phyloP scores from a whole-genome alignment of 2,113 vertebrate species.

The Indri indri region DNA sequence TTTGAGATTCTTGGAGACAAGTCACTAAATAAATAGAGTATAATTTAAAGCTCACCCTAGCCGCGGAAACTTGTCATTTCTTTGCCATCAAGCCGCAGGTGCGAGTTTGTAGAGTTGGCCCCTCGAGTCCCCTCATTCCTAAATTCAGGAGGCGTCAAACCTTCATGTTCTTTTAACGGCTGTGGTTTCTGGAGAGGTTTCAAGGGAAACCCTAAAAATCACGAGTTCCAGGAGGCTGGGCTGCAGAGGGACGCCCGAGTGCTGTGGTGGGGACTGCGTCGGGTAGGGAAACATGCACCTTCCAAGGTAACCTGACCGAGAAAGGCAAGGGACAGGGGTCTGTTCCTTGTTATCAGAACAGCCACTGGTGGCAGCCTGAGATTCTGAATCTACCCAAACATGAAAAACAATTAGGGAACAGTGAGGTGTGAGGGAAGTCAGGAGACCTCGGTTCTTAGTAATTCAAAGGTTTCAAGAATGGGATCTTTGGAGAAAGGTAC shows the following conservation, averaged over 20 bases:
- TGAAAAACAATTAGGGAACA: neutral
- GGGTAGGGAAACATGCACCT: slow-evolving; percentile 45
- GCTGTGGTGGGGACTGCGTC: neutral
- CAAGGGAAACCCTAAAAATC: slow-evolving; percentile 79
- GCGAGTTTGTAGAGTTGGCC: slow-evolving; percentile 67
- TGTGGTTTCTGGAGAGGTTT: slow-evolving; percentile 80
- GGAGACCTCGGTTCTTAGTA: neutral
- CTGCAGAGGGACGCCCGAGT: neutral
- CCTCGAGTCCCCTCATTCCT: slow-evolving; percentile 73
- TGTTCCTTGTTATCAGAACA: slow-evolving; percentile 48
- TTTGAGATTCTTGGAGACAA: slow-evolving; percentile 61
- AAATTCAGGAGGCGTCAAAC: slow-evolving; percentile 79
- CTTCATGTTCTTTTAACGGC: slow-evolving; percentile 78
- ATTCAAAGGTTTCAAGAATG: slow-evolving; percentile 13
- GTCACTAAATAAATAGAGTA: slow-evolving; percentile 45
- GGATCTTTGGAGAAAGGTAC: neutral
- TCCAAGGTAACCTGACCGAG: slow-evolving; percentile 43
- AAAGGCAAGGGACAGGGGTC: neutral
- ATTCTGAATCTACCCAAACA: slow-evolving; percentile 1
- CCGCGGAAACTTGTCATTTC: neutral
- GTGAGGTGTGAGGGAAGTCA: neutral
- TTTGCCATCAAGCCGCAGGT: slow-evolving; percentile 70
- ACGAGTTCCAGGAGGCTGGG: slow-evolving; percentile 39
- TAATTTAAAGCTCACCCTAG: slow-evolving; percentile 13
- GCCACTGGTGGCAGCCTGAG: neutral